Conservation (phyloP, 1,140 invertebrate species). For the Dendrolimus kikuchii region DNA sequence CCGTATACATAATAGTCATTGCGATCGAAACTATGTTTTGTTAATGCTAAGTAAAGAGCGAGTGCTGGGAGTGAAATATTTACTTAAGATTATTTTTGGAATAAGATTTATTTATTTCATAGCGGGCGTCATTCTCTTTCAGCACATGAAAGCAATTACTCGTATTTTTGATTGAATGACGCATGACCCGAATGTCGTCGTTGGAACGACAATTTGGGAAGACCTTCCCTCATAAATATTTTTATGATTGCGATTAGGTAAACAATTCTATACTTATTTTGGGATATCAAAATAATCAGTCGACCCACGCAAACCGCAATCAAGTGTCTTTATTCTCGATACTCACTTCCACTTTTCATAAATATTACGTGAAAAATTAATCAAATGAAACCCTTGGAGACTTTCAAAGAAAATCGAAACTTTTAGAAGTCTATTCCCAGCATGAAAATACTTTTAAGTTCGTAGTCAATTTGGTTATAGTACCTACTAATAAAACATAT, state of each 20-base stretch:
- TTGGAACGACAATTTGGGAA: slow-evolving; percentile 20
- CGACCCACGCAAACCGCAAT: no score
- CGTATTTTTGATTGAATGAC: slow-evolving; percentile 50
- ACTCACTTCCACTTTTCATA: no score
- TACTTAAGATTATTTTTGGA: slow-evolving; percentile 58
- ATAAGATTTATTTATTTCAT: slow-evolving; percentile 49
- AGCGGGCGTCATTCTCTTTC: slow-evolving; percentile 44
- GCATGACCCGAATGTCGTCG: slow-evolving; percentile 38
- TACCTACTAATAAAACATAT: no score
- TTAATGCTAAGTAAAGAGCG: slow-evolving; percentile 52
- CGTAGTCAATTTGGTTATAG: no score
- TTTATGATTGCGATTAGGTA: slow-evolving; percentile 4
- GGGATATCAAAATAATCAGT: no score
- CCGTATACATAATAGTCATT: slow-evolving; percentile 58
- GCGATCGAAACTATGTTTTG: slow-evolving; percentile 50
- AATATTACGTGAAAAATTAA: no score
- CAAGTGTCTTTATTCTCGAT: no score
- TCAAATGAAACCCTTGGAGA: no score
- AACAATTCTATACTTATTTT: slow-evolving; percentile 1
- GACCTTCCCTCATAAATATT: neutral
- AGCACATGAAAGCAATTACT: slow-evolving; percentile 52
- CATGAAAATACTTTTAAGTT: no score
- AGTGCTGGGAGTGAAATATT: slow-evolving; percentile 47
- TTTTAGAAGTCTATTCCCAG: no score
- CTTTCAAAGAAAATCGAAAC: no score